Conservation (phyloP, 2,113 vertebrate species). For the Crotalus horridus region DNA sequence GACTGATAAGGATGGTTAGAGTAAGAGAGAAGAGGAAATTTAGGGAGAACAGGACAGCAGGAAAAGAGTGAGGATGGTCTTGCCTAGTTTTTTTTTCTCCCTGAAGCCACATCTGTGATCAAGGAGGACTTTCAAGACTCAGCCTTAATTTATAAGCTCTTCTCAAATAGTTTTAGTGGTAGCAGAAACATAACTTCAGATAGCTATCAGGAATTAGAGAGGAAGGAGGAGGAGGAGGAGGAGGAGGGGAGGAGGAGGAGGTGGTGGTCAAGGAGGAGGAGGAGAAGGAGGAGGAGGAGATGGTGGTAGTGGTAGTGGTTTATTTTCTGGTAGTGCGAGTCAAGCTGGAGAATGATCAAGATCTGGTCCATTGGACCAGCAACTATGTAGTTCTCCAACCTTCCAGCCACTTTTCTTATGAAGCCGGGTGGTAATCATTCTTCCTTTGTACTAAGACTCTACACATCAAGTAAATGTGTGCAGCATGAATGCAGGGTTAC, state of each 20-base stretch:
- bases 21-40: neutral
- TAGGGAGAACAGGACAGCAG: neutral
- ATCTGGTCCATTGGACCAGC: neutral
- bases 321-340: neutral
- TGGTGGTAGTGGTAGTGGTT: too few relatives aligned
- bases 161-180: neutral
- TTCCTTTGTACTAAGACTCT: neutral
- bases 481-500: neutral
- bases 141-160: neutral
- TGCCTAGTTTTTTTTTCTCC: neutral
- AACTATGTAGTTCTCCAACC: neutral
- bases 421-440: conserved; percentile 5
- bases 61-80: neutral
- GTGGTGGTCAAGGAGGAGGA: fast-evolving
- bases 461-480: neutral
- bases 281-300: fast-evolving
- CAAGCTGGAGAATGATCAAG: neutral
- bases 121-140: neutral
- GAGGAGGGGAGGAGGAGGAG: too few relatives aligned
- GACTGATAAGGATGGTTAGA: neutral
- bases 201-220: neutral
- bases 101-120: neutral
- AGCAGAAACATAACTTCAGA: neutral
- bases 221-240: too few relatives aligned
- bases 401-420: neutral